A percentile compares a stretch with the other conserved stretches of the same genome.
Conservation (phyloP, 2,888 invertebrate genomes). For the Selenia dentaria region DNA sequence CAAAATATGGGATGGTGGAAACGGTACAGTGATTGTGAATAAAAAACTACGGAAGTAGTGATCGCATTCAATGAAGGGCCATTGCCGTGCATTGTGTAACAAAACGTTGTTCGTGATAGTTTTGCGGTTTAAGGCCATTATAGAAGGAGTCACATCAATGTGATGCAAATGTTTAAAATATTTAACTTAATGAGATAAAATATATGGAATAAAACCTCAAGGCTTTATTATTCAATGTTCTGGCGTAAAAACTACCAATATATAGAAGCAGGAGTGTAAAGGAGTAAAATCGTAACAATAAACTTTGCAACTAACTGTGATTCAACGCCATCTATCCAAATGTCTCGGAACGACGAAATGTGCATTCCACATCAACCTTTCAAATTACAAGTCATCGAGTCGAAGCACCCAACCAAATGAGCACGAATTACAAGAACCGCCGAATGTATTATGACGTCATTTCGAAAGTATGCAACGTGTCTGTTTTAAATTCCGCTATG, state of each 20-base stretch:
- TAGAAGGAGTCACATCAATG: slow-evolving; percentile 42
- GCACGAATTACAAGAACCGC: slow-evolving; percentile 46
- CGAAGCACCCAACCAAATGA: slow-evolving; percentile 29
- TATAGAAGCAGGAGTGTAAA: too few relatives aligned
- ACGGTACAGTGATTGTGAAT: slow-evolving; percentile 67
- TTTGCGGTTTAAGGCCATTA: too few relatives aligned
- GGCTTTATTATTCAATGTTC: too few relatives aligned
- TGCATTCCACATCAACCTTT: slow-evolving; percentile 5
- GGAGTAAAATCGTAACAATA: too few relatives aligned
- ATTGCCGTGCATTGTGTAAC: slow-evolving; percentile 45
- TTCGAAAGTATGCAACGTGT: slow-evolving; percentile 67
- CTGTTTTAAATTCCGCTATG: slow-evolving; percentile 68
- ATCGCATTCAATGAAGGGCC: slow-evolving; percentile 52
- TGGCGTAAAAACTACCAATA: too few relatives aligned
- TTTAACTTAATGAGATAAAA: slow-evolving; percentile 7
- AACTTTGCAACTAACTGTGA: slow-evolving; percentile 10
- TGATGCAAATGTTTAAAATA: slow-evolving; percentile 17
- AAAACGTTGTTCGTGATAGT: too few relatives aligned
- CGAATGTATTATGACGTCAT: slow-evolving; percentile 74
- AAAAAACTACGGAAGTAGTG: slow-evolving; percentile 61
- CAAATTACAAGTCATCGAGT: slow-evolving; percentile 35
- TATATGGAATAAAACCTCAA: too few relatives aligned
- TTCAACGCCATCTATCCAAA: slow-evolving; percentile 52
- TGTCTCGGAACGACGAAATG: slow-evolving; percentile 18
- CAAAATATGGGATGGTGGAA: slow-evolving; percentile 69